Evolutionary conservation across 1,140 invertebrate genomes (phyloP).

Genomic region (Conus ventricosus): DNA sequence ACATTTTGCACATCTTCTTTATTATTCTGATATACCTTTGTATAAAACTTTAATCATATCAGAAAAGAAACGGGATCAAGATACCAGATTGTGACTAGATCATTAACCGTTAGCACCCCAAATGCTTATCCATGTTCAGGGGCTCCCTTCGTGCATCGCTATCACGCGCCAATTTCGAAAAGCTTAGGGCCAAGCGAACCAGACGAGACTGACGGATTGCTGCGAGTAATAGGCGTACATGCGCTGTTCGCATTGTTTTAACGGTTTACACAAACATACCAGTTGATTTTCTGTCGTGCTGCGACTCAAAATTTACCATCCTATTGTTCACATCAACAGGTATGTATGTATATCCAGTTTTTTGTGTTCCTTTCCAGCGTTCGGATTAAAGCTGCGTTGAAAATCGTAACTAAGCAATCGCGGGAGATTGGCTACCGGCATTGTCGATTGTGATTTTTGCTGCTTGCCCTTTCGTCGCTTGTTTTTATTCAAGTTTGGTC

Average conservation of each 20-base stretch:
- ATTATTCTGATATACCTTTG: not conserved
- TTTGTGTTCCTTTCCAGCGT: not conserved
- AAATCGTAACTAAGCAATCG: conserved; percentile 26
- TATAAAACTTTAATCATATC: not conserved
- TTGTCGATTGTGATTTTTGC: not conserved
- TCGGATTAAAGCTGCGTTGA: not conserved
- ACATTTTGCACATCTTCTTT: not conserved
- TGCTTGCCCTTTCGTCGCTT: no score
- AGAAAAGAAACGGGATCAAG: not conserved
- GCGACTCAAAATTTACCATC: not conserved
- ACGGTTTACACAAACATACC: not conserved
- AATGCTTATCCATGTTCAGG: conserved; percentile 49
- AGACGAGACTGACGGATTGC: conserved; percentile 41
- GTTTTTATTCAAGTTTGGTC: no score
- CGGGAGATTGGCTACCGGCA: conserved; percentile 12
- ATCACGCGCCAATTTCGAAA: conserved; percentile 73
- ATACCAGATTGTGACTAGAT: conserved; percentile 2
- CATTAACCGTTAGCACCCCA: conserved; percentile 20
- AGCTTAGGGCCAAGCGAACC: conserved; percentile 33
- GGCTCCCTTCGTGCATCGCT: conserved; percentile 54
- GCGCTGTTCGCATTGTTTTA: conserved; percentile 28
- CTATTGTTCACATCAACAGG: not conserved
- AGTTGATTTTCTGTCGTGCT: not conserved
- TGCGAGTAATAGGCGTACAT: conserved; percentile 16
- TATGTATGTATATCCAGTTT: not conserved